Conservation (phyloP, 2,113 vertebrate genomes). For the Myrmecophaga tridactyla region DNA sequence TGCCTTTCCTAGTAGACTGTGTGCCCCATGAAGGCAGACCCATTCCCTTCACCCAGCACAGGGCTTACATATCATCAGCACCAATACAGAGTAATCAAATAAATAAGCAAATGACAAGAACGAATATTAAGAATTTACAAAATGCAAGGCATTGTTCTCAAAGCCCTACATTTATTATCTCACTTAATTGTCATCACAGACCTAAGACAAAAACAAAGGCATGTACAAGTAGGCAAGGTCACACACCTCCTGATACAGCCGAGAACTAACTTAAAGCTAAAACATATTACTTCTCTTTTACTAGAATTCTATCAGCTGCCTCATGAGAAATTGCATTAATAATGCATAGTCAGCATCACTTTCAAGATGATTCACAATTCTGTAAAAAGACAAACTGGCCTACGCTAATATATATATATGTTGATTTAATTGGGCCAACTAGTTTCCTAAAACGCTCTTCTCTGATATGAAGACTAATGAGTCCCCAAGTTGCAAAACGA, state of each 20-base stretch:
- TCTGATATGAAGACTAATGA: background rate
- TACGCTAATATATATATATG: background rate
- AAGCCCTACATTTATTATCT: background rate
- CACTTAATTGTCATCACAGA: background rate
- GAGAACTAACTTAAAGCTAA: background rate
- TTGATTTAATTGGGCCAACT: background rate
- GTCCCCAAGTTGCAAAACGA: background rate
- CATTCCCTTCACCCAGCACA: background rate
- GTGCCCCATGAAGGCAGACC: background rate
- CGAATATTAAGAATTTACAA: background rate
- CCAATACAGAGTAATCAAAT: background rate
- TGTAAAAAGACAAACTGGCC: background rate
- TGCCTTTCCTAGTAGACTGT: background rate
- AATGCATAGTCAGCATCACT: background rate
- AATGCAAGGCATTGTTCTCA: background rate
- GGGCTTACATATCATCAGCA: background rate
- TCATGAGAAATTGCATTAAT: background rate
- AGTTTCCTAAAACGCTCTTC: background rate
- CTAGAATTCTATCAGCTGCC: background rate
- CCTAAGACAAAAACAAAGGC: background rate
- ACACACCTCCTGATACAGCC: background rate
- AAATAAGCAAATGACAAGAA: background rate
- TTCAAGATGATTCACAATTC: background rate
- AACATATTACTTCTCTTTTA: background rate
- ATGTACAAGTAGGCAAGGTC: background rate